Conservation (phyloP, 2,113 vertebrate species). For the Halichoeres trimaculatus region DNA sequence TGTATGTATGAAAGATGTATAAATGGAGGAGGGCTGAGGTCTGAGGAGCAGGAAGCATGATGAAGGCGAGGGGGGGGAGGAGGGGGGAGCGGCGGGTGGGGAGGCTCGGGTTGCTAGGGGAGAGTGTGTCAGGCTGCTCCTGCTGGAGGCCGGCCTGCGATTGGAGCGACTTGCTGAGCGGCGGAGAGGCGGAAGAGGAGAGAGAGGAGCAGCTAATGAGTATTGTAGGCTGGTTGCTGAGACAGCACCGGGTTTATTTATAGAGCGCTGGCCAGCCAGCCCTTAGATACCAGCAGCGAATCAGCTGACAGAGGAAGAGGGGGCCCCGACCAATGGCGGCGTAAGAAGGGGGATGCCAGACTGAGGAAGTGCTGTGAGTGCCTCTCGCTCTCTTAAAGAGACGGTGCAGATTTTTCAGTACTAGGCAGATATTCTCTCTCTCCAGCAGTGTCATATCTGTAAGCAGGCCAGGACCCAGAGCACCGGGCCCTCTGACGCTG, state of each 20-base stretch:
- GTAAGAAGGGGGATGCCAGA: constrained; percentile 76
- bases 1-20: constrained; percentile 3
- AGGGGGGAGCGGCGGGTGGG: constrained; percentile 39
- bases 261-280: constrained; percentile 86
- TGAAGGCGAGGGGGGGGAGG: constrained; percentile 57
- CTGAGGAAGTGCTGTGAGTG: constrained; percentile 83
- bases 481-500: constrained; percentile 37
- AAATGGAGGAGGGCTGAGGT: constrained; percentile 22
- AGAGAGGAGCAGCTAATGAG: constrained; percentile 78
- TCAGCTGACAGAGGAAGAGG: constrained; percentile 79
- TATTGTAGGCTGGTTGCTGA: constrained; percentile 85
- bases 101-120: constrained; percentile 75
- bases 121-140: constrained; percentile 66
- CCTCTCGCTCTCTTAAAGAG: constrained; percentile 82
- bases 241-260: constrained; percentile 90
- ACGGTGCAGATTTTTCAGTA: constrained; percentile 76
- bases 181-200: constrained; percentile 65
- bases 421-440: constrained; percentile 74
- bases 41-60: constrained; percentile 49
- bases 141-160: constrained; percentile 67
- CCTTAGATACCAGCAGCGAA: constrained; percentile 88
- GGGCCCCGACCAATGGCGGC: constrained; percentile 76
- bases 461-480: constrained; percentile 60
- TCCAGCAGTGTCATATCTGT: constrained; percentile 52
- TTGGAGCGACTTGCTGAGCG: constrained; percentile 73